Percentiles rank a stretch among this genome's conserved stretches.
Evolutionary conservation across 1,140 invertebrate genomes (phyloP).

Genomic region (Pemphigus obesinymphae): DNA sequence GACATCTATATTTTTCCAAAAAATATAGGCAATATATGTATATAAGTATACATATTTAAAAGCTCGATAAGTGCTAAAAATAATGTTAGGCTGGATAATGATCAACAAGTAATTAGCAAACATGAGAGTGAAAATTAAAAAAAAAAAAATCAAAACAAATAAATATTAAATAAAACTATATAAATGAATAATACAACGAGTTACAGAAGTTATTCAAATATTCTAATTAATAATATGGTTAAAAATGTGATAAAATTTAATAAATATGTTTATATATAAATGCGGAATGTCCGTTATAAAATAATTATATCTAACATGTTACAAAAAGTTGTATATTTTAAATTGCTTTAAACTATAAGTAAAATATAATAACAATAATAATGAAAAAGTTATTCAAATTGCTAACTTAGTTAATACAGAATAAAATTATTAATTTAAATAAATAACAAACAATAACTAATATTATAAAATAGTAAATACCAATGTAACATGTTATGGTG

Average conservation of each 20-base stretch:
- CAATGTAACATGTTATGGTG: constrained; percentile 6
- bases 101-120: not conserved
- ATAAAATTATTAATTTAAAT: constrained; percentile 29
- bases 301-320: constrained; percentile 17
- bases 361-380: constrained; percentile 19
- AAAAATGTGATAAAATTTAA: constrained; percentile 29
- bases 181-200: not conserved
- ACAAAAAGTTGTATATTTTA: constrained; percentile 7
- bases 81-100: not conserved
- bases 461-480: not conserved
- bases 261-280: constrained; percentile 33
- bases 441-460: constrained; percentile 36
- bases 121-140: not conserved
- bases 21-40: not conserved
- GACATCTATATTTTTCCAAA: not conserved
- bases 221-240: constrained; percentile 7
- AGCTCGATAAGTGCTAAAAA: constrained; percentile 18
- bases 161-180: not conserved
- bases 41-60: not conserved
- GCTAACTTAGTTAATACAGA: constrained; percentile 15
- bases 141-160: not conserved
- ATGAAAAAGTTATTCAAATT: constrained; percentile 19
- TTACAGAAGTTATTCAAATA: not conserved
- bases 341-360: not conserved
- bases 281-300: constrained; percentile 40